Evolutionary conservation across 2,113 vertebrate species (phyloP), one percentile per base, ranked within the genome.

Genomic region (Craseonycteris thonglongyai): DNA sequence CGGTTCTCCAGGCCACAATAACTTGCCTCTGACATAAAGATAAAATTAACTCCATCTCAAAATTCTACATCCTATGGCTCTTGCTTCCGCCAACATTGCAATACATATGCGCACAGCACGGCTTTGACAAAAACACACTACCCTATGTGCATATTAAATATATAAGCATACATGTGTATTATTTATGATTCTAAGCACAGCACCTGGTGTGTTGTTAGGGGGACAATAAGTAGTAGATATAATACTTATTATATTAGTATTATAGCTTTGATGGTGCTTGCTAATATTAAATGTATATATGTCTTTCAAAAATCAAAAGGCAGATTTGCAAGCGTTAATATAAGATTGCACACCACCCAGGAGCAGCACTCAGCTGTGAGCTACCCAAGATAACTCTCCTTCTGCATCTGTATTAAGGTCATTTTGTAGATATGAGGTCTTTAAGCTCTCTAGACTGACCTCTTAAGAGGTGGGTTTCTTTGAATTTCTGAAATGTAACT

Each of bases 401-500:
- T 79, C 80, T 90, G 59, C 51, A 85, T 72, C 33, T 9, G 7
- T 45, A 85, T 68, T 95, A 86, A 56, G 85, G 94, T 59, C 76
- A 95, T 94, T 97, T 97, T 92, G 79, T 81, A 90, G 91, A 49
- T 69, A 87, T 91, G 94, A 98, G 92, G 79, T 90, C 72, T 95
- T 89, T 96, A 96, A 97, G 84, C 38, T 68, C 90, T 87, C 80
- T 11, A 63, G 40, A 79, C 78, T 97, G 96, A 97, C 97, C 96
- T 96, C 94, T 75, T 69, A 82, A 30, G 96, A 97, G 93, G 96
- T 97, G 85, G 78, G 28, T 93, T 90, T 96, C 96, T 98, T 97
- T 97, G 96, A 97, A 94, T 98, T 97, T 97, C 94, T 96, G 91
- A 97, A 98, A 97, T 72, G 96, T 97, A 98, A 98, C 93, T 95